A percentile compares a stretch with the other conserved stretches of the same genome.
Conservation (phyloP, 2,888 invertebrate species). For the Hipparchia sbordonii region DNA sequence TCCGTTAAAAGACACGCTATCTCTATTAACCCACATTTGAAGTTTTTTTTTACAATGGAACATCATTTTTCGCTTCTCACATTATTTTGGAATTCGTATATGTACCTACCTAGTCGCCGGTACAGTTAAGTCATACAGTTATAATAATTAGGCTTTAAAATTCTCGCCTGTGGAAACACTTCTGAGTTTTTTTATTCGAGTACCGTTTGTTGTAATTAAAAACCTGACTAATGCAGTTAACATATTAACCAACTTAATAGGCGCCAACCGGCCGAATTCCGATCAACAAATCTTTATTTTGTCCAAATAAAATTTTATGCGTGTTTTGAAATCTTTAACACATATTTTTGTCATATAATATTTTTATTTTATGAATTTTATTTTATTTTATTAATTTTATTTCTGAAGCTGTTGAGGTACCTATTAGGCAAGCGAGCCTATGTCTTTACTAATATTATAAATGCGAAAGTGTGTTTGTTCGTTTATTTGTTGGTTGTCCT, state of each 20-base stretch:
- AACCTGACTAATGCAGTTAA: background rate
- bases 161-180: slow-evolving; percentile 9
- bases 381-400: too few species aligned
- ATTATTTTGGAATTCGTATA: slow-evolving; percentile 15
- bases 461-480: too few species aligned
- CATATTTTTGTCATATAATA: too few species aligned
- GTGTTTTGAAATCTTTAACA: too few species aligned
- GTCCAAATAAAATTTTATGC: too few species aligned
- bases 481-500: too few species aligned
- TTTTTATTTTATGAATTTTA: too few species aligned
- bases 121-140: slow-evolving; percentile 35
- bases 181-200: slow-evolving; percentile 16
- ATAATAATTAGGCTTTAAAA: slow-evolving; percentile 25
- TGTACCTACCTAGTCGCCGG: background rate
- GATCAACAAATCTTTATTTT: background rate
- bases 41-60: background rate
- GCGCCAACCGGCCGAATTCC: background rate
- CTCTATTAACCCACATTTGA: slow-evolving; percentile 2
- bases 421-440: too few species aligned
- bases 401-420: too few species aligned
- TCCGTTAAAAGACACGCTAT: background rate
- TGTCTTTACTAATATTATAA: too few species aligned
- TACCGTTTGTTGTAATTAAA: slow-evolving; percentile 32
- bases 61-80: slow-evolving; percentile 15
- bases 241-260: background rate